phyloP scores from a whole-genome alignment of 2,113 vertebrate genomes.

The Gallinago jamesoni region DNA sequence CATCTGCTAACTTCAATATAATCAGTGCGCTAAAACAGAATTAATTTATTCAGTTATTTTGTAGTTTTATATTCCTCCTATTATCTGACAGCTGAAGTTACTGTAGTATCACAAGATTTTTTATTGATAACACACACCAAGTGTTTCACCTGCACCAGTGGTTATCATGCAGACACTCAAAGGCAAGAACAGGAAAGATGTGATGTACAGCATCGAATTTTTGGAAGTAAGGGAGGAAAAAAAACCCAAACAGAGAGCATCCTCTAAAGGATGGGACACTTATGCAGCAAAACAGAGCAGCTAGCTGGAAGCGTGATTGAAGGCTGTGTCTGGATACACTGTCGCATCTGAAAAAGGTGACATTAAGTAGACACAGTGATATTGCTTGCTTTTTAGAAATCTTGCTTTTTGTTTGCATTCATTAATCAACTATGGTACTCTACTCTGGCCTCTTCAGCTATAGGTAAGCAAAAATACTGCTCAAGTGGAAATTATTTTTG shows the following conservation, averaged over 20 bases:
- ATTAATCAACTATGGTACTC: neutral
- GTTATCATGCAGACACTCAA: neutral
- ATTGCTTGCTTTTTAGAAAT: neutral
- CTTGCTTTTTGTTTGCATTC: neutral
- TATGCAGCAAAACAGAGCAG: accelerated
- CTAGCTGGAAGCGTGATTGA: neutral
- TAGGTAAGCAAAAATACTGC: neutral
- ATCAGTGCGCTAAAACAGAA: neutral
- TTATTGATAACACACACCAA: neutral
- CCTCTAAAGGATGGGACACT: neutral
- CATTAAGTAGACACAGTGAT: neutral
- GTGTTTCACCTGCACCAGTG: neutral
- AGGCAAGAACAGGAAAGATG: neutral
- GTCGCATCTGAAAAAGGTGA: neutral
- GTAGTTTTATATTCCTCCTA: neutral
- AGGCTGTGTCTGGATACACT: neutral
- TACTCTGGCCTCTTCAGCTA: neutral
- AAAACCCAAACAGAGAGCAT: neutral
- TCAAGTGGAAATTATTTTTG: neutral
- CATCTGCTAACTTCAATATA: neutral
- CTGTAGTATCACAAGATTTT: neutral
- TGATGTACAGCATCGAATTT: accelerated
- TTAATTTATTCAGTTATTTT: neutral
- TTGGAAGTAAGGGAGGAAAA: accelerated
- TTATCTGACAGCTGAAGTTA: neutral